Evolutionary conservation across 2,113 vertebrate species (phyloP).

Genomic region (Cinclus mexicanus): DNA sequence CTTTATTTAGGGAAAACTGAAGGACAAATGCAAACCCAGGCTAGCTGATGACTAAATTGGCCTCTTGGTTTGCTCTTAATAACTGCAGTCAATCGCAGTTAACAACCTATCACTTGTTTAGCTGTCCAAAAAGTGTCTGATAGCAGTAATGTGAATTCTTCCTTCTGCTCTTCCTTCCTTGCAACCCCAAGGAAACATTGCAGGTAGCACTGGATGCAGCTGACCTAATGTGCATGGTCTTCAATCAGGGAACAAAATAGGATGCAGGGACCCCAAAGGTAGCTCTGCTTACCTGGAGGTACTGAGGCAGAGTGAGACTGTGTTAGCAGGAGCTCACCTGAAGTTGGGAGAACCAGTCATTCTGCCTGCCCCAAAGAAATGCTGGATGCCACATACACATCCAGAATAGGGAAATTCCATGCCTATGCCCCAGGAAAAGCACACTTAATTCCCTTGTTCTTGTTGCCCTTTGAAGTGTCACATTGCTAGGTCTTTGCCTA

Average conservation of each 20-base stretch:
- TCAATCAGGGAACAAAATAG: not conserved
- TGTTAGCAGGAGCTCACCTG: not conserved
- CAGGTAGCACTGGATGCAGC: not conserved
- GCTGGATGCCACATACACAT: fast-evolving
- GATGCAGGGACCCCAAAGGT: not conserved
- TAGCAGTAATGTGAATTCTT: not conserved
- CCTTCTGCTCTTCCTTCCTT: not conserved
- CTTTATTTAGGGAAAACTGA: conserved; percentile 11
- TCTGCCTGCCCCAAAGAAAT: not conserved
- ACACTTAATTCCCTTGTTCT: not conserved
- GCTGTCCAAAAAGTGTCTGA: not conserved
- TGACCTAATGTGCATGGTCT: not conserved
- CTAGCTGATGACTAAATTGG: not conserved
- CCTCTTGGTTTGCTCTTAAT: not conserved
- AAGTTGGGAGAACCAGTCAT: not conserved
- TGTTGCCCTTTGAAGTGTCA: not conserved
- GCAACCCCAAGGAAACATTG: not conserved
- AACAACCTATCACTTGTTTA: not conserved
- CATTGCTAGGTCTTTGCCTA: not conserved
- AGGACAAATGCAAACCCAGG: not conserved
- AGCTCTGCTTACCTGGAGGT: not conserved
- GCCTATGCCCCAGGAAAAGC: not conserved
- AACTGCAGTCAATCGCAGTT: not conserved
- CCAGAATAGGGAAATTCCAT: not conserved
- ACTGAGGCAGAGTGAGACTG: not conserved